A percentile compares a stretch with the other conserved stretches of the same genome.
phyloP scores from a whole-genome alignment of 2,888 invertebrate genomes.

The Ennomos fuscantarius region DNA sequence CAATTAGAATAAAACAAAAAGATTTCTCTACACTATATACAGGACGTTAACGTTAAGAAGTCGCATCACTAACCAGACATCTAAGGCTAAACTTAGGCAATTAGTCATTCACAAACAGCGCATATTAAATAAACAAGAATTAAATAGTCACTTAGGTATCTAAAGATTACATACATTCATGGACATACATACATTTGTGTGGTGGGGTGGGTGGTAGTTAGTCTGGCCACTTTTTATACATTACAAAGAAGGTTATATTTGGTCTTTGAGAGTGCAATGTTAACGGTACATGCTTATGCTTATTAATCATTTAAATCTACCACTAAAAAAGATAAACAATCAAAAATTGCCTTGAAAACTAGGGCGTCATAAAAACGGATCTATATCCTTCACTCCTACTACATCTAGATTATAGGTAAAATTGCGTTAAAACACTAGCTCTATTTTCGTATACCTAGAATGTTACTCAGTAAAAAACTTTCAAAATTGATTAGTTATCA shows the following conservation, averaged over 20 bases:
- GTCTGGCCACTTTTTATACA: constrained; percentile 39
- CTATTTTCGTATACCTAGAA: constrained; percentile 16
- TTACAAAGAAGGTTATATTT: constrained; percentile 35
- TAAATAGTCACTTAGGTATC: constrained; percentile 32
- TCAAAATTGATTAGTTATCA: constrained; percentile 32
- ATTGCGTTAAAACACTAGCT: constrained; percentile 51
- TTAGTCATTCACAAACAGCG: constrained; percentile 36
- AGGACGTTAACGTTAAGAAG: constrained; percentile 38
- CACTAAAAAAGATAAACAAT: constrained; percentile 7
- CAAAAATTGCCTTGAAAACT: constrained; percentile 6
- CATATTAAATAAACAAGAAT: constrained; percentile 32
- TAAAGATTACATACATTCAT: constrained; percentile 29
- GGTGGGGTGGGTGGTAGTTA: constrained; percentile 39
- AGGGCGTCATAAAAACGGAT: constrained; percentile 1
- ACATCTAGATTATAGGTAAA: constrained; percentile 36
- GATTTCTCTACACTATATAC: constrained; percentile 45
- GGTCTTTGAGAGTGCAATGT: constrained; percentile 24
- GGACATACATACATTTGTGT: constrained; percentile 30
- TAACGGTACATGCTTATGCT: constrained; percentile 25
- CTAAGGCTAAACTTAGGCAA: constrained; percentile 64
- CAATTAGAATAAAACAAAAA: constrained; percentile 68
- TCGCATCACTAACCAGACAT: constrained; percentile 69
- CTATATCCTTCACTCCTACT: constrained; percentile 1
- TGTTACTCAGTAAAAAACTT: constrained; percentile 49
- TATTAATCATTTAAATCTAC: constrained; percentile 17